phyloP scores from a whole-genome alignment of 2,888 invertebrate species.

The Monochamus alternatus region DNA sequence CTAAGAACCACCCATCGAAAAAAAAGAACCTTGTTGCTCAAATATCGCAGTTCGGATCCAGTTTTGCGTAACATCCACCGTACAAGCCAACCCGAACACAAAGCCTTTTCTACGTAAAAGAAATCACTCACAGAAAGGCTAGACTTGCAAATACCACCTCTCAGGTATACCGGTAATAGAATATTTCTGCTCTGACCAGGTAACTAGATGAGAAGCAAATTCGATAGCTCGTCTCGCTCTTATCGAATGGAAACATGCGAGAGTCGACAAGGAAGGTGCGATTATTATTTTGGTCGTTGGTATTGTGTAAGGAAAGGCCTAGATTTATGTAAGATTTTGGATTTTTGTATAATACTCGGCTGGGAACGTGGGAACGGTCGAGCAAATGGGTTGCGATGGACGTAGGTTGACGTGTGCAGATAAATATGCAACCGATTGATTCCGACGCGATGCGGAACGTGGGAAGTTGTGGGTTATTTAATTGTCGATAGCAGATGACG shows the following conservation, averaged over 20 bases:
- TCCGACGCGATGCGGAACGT: conserved; percentile 50
- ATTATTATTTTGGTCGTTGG: conserved; percentile 42
- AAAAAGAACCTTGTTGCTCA: conserved; percentile 31
- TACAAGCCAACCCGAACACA: conserved; percentile 51
- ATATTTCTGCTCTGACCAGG: conserved; percentile 53
- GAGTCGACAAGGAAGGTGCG: conserved; percentile 16
- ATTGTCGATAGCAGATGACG: neutral
- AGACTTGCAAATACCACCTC: conserved; percentile 56
- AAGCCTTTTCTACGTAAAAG: conserved; percentile 51
- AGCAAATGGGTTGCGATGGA: conserved; percentile 54
- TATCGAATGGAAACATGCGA: neutral
- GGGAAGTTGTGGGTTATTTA: conserved; percentile 44
- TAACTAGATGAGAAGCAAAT: conserved; percentile 52
- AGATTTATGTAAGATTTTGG: conserved; percentile 57
- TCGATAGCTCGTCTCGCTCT: conserved; percentile 23
- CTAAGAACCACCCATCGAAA: no score
- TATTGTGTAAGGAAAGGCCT: conserved; percentile 45
- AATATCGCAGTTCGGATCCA: conserved; percentile 43
- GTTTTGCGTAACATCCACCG: conserved; percentile 51
- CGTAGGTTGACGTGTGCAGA: conserved; percentile 48
- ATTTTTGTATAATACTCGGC: conserved; percentile 49
- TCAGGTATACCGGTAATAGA: conserved; percentile 48
- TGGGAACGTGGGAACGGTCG: conserved; percentile 55
- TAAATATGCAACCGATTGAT: conserved; percentile 53
- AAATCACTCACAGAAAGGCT: conserved; percentile 56